Evolutionary conservation across 2,797 vertebrate species (phyloP).

Genomic region (Scolopax bukidnonensis): DNA sequence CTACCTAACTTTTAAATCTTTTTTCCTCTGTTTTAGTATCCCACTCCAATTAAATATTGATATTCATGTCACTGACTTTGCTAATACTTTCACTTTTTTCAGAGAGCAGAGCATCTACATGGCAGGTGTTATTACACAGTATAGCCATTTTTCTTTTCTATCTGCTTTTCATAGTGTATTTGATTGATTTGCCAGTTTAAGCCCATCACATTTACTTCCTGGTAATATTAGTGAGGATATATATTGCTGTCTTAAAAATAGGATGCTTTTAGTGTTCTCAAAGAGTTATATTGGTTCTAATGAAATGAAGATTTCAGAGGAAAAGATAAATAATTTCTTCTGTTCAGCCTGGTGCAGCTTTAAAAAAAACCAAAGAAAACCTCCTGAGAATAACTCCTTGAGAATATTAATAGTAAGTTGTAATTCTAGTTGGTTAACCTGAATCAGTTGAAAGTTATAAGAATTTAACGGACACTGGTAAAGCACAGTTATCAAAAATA

Average conservation of each 20-base stretch:
- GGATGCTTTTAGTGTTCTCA: background rate
- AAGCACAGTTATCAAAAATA: background rate
- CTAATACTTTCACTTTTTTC: constrained; percentile 8
- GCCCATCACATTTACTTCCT: background rate
- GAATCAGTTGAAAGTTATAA: background rate
- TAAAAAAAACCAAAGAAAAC: background rate
- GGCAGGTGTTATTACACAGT: constrained; percentile 36
- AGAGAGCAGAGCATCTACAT: background rate
- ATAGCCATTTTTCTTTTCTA: background rate
- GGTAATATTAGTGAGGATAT: background rate
- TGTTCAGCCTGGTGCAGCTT: background rate
- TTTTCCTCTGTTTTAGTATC: background rate
- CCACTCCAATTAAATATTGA: background rate
- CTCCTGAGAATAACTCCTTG: background rate
- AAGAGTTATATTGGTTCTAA: background rate
- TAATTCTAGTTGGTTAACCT: background rate
- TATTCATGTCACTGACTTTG: background rate
- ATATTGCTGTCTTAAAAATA: background rate
- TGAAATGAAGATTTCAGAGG: background rate
- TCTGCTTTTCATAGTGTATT: background rate
- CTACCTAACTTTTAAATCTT: background rate
- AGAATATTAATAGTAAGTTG: background rate
- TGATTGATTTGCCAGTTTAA: constrained; percentile 39
- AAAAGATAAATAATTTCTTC: background rate
- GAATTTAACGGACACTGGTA: background rate